Base-by-base conservation (phyloP, 2,113 vertebrate genomes). In the Morone saxatilis region DNA sequence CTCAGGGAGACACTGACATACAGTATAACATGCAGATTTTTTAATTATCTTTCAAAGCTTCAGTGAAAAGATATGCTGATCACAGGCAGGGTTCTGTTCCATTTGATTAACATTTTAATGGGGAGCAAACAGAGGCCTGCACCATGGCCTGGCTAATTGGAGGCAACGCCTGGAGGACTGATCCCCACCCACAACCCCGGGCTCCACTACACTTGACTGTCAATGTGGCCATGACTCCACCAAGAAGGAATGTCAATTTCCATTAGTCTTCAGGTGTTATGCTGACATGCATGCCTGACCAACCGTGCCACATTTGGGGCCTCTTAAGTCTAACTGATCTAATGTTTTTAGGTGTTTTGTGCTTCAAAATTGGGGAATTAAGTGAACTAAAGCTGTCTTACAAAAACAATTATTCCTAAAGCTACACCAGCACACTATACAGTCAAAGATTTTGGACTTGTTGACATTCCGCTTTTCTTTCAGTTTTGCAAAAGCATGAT, bases 91-190 rank as follows among this genome's bases (percentile, higher is more conserved):
- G 76, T 88, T 69, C 66, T 83, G 66, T 83, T 86, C 66, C 70
- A 70, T 83, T 80, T 69, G 67, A 89, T 87, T 88, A 90, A 84
- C 80, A 89, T 87, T 86, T 77, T 86, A 90, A 87, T 84, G 75
- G 59, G 72, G 83, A 78, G 83, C 85, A 83, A 86, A 88, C 78
- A 85, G 72, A 81, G 68, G 50, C 65, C 76, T 72, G 41, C 71
- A 54, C 67, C 81, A 60, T 74, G 72, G 86, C 73, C 54, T 38
- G 31, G 70, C 71, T 86, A 89, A 91, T 81, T 87, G 76, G 82
- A 59, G 47, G 41, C 36, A 54, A 69, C 62, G 53, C 85, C 57
- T 70, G 71, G 77, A 86, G 86, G 76, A 75, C 25, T 80, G 41
- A 78, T 62, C 63, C 48, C 13, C 45, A 47, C 45, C 48, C 14